Conservation (phyloP, 2,888 invertebrate species). For the Andrena bucephala region DNA sequence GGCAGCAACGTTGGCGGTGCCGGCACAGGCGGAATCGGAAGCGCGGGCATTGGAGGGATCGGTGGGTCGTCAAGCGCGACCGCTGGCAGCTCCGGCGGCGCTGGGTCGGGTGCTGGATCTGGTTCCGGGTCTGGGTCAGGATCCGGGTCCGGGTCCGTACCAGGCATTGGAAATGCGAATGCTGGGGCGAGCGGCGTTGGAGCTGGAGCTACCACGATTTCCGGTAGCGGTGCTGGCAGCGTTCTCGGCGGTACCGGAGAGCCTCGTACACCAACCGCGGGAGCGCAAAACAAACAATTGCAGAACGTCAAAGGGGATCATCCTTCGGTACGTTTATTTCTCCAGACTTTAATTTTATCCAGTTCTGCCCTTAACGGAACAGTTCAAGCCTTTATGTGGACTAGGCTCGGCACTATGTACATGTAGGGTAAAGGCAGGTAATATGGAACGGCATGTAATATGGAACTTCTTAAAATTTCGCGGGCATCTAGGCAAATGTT, state of each 20-base stretch:
- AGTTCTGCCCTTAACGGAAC: too few relatives aligned
- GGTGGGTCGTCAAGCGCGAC: conserved; percentile 85
- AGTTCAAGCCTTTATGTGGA: too few relatives aligned
- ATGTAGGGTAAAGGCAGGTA: too few relatives aligned
- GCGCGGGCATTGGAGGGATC: conserved; percentile 82
- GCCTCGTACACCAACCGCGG: conserved; percentile 86
- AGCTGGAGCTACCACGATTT: conserved; percentile 81
- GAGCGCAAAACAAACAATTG: conserved; percentile 90
- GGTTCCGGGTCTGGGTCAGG: conserved; percentile 16
- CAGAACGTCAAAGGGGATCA: conserved; percentile 92
- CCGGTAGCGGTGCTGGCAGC: conserved; percentile 83
- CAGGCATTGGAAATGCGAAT: conserved; percentile 28
- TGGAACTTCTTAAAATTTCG: too few relatives aligned
- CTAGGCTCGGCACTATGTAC: too few relatives aligned
- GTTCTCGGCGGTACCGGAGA: conserved; percentile 84
- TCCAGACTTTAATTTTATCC: too few relatives aligned
- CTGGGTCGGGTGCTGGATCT: conserved; percentile 1
- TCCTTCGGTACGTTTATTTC: conserved; percentile 88
- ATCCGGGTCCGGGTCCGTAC: not conserved
- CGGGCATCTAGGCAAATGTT: too few relatives aligned
- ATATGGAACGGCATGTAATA: too few relatives aligned
- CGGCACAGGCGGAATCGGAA: conserved; percentile 82
- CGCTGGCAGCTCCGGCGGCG: conserved; percentile 82
- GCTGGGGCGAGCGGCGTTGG: conserved; percentile 80
- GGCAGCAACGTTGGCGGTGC: conserved; percentile 73